Evolutionary conservation across 1,140 invertebrate species (phyloP).

Genomic region (Uloborus diversus): DNA sequence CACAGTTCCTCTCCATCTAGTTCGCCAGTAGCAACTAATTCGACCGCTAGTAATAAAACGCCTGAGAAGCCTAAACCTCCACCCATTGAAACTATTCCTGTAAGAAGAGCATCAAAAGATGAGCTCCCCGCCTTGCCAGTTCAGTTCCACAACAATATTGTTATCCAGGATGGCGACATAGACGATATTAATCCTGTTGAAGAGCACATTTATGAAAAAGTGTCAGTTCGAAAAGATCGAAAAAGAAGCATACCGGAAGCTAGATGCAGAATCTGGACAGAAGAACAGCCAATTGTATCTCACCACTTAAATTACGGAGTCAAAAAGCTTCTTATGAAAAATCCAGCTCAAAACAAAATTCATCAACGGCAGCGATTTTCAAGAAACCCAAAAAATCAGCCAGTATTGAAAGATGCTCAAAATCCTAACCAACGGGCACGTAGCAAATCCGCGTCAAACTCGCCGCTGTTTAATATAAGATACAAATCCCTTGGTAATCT

Average conservation of each 20-base stretch:
- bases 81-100: slow-evolving; percentile 88
- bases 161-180: background rate
- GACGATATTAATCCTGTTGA: slow-evolving; percentile 14
- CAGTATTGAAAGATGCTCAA: slow-evolving; percentile 70
- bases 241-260: background rate
- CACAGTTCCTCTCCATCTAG: background rate
- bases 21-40: slow-evolving; percentile 56
- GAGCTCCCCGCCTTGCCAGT: background rate
- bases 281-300: slow-evolving; percentile 37
- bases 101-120: slow-evolving; percentile 67
- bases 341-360: slow-evolving; percentile 36
- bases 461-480: slow-evolving; percentile 81
- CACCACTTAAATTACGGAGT: background rate
- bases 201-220: slow-evolving; percentile 57
- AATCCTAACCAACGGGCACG: background rate
- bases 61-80: slow-evolving; percentile 83
- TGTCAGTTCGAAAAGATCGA: background rate
- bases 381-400: slow-evolving; percentile 61
- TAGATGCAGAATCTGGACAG: slow-evolving; percentile 10
- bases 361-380: slow-evolving; percentile 21
- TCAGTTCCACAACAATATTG: slow-evolving; percentile 13
- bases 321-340: slow-evolving; percentile 51
- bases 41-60: slow-evolving; percentile 73
- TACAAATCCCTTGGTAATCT: slow-evolving; percentile 81
- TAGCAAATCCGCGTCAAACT: slow-evolving; percentile 69